phyloP scores from a whole-genome alignment of 2,113 vertebrate genomes.

The Tapirus terrestris region DNA sequence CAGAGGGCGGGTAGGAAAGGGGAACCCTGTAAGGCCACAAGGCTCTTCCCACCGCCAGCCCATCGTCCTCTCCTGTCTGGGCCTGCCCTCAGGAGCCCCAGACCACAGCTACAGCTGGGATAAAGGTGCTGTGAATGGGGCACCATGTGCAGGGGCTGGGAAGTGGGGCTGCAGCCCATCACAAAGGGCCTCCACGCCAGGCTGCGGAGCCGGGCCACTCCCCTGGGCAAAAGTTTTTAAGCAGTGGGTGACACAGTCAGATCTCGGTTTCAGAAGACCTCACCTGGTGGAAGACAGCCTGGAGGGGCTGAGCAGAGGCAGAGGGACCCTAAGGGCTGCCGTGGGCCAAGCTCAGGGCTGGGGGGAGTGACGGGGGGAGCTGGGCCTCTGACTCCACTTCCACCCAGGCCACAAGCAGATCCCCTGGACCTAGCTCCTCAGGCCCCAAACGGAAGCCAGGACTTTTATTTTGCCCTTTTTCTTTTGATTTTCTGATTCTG shows the following conservation, averaged over 20 bases:
- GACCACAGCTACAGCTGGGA: neutral
- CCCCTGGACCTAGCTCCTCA: neutral
- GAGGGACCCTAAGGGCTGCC: neutral
- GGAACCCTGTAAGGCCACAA: neutral
- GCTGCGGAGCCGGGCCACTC: neutral
- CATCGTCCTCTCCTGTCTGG: neutral
- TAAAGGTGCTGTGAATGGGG: neutral
- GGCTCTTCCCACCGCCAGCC: neutral
- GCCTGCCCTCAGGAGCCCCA: neutral
- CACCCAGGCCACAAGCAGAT: neutral
- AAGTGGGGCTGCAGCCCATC: neutral
- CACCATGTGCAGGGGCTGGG: neutral
- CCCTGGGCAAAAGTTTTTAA: neutral
- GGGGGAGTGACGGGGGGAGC: neutral
- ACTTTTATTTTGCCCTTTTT: slow-evolving; percentile 58
- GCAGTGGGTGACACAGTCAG: neutral
- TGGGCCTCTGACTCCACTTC: neutral
- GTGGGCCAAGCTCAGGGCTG: neutral
- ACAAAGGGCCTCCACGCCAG: neutral
- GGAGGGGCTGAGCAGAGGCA: neutral
- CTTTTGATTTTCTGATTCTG: slow-evolving; percentile 69
- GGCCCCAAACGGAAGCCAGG: neutral
- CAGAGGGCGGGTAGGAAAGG: neutral
- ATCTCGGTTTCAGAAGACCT: neutral
- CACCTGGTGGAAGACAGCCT: neutral